Conservation (phyloP, 23 tunicate genomes). For the Botrylloides violaceus region DNA sequence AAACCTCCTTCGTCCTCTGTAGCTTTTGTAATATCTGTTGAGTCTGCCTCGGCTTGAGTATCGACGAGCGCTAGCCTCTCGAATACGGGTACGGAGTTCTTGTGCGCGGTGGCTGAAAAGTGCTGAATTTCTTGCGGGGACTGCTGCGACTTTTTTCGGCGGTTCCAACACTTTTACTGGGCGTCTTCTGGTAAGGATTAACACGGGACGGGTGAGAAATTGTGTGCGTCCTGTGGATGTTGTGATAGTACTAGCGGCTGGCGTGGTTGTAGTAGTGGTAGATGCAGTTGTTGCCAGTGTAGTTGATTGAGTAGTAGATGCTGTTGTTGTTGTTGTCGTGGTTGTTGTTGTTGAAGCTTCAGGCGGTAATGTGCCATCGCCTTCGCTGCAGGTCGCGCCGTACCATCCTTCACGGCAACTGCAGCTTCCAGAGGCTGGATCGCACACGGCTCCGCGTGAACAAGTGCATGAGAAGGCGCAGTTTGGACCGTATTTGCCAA, state of each 20-base stretch:
- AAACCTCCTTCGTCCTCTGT: background rate
- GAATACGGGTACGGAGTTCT: constrained; percentile 21
- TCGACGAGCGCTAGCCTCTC: constrained; percentile 11
- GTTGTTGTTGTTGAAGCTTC: background rate
- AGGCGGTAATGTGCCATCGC: background rate
- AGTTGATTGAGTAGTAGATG: background rate
- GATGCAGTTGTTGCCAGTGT: background rate
- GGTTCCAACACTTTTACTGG: background rate
- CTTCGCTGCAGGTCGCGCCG: constrained; percentile 41
- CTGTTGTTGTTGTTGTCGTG: background rate
- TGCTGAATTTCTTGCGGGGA: background rate
- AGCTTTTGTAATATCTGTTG: background rate
- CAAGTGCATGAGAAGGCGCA: constrained; percentile 46
- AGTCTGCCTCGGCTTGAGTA: constrained; percentile 14
- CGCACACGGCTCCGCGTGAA: constrained; percentile 34
- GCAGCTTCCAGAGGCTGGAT: constrained; percentile 39
- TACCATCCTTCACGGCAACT: constrained; percentile 40
- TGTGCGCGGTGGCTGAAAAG: constrained; percentile 23
- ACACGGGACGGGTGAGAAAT: background rate
- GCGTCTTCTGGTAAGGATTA: background rate
- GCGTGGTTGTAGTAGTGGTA: background rate
- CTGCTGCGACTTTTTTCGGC: background rate
- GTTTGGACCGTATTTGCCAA: constrained; percentile 58
- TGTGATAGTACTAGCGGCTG: background rate
- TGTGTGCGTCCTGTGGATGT: background rate